These are phyloP conservation scores for Phylloscopus trochilus DNA, from an alignment of 2,113 vertebrate genomes.

Conservation along the genomic window DNA sequence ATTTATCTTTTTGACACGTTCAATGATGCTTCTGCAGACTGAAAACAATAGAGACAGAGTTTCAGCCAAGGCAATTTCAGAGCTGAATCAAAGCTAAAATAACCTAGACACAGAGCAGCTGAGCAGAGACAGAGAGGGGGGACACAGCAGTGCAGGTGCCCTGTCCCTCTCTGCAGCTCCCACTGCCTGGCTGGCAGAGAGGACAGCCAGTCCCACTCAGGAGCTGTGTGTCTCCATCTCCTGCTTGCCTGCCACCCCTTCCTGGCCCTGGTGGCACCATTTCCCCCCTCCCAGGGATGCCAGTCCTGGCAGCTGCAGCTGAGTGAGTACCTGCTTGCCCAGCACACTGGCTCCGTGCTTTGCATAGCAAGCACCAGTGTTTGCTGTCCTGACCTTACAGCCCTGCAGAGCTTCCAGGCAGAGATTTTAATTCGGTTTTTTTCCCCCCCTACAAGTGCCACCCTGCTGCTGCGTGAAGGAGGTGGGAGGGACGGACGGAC, in stretches of 20 bases:
- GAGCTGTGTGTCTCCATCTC: background rate
- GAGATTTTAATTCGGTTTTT: background rate
- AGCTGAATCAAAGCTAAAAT: slow-evolving; percentile 27
- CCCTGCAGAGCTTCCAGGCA: background rate
- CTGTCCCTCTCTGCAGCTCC: background rate
- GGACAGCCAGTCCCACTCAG: background rate
- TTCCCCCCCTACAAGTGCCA: background rate
- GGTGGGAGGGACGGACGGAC: background rate
- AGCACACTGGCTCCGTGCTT: background rate
- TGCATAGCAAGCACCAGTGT: background rate
- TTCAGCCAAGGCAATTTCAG: slow-evolving; percentile 32
- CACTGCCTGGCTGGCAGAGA: background rate
- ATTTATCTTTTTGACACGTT: slow-evolving; percentile 40
- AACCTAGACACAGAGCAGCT: background rate
- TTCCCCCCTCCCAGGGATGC: background rate
- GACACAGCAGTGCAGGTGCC: background rate
- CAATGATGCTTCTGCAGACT: slow-evolving; percentile 37
- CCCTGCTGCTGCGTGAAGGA: background rate
- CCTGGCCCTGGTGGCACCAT: background rate
- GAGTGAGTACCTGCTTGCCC: background rate
- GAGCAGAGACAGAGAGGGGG: background rate
- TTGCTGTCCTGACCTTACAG: background rate
- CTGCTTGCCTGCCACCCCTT: background rate
- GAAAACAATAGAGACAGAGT: slow-evolving; percentile 39
- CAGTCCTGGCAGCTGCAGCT: background rate